Evolutionary conservation across 2,797 vertebrate species (phyloP).

Genomic region (Caiman crocodilus): DNA sequence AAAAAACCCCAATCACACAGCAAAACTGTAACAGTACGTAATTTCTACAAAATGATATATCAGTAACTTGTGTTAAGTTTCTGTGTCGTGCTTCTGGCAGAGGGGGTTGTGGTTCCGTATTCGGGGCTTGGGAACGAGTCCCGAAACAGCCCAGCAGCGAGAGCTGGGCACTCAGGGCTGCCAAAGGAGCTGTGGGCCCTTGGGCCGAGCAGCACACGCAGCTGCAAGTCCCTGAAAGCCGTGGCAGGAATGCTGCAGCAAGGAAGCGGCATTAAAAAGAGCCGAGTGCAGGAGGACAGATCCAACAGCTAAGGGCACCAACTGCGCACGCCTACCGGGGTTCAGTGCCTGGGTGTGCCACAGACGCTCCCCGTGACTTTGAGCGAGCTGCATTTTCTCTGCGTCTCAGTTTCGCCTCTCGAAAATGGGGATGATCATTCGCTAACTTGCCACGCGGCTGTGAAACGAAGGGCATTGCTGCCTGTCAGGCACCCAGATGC

Average conservation of each 20-base stretch:
- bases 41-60: neutral
- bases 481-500: neutral
- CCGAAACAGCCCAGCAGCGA: rapidly evolving
- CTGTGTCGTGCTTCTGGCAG: neutral
- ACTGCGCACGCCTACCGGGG: rapidly evolving
- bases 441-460: neutral
- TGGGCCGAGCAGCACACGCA: neutral
- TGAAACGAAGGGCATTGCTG: neutral
- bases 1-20: neutral
- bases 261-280: neutral
- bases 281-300: neutral
- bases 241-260: neutral
- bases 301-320: neutral
- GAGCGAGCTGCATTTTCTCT: rapidly evolving
- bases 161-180: neutral
- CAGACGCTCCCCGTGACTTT: rapidly evolving
- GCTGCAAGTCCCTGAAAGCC: neutral
- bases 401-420: rapidly evolving
- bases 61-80: neutral
- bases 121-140: rapidly evolving
- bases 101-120: neutral
- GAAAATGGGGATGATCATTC: neutral
- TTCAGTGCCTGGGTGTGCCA: neutral
- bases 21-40: neutral
- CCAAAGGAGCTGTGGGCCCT: neutral